phyloP scores from a whole-genome alignment of 1,140 invertebrate species.

The Calliopsis andreniformis region DNA sequence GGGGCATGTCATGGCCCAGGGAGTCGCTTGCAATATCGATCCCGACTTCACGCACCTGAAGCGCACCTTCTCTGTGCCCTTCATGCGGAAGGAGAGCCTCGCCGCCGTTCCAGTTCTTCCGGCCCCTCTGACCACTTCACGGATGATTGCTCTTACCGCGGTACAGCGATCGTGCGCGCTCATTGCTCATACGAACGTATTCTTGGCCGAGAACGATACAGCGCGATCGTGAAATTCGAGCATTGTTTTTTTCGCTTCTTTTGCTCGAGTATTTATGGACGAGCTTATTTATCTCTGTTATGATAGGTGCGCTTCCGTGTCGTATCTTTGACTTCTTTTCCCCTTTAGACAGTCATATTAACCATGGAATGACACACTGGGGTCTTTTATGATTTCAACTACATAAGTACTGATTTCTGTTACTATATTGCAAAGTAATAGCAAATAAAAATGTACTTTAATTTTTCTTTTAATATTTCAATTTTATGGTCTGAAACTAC shows the following conservation, averaged over 20 bases:
- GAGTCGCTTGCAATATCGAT: slow-evolving; percentile 66
- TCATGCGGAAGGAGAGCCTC: slow-evolving; percentile 29
- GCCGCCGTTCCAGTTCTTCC: slow-evolving; percentile 11
- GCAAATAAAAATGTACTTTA: no score
- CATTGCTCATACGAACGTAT: neutral
- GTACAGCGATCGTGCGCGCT: neutral
- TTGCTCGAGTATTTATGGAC: no score
- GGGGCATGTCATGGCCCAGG: slow-evolving; percentile 57
- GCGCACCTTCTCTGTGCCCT: slow-evolving; percentile 34
- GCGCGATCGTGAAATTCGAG: neutral
- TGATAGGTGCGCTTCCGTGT: no score
- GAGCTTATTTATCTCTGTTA: no score
- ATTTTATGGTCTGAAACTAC: no score
- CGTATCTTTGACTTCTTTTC: no score
- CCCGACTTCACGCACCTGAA: slow-evolving; percentile 61
- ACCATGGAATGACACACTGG: no score
- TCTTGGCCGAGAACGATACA: neutral
- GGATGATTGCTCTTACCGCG: neutral
- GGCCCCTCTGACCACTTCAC: neutral
- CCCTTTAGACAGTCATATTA: no score
- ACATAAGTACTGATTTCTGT: no score
- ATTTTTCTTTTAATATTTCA: no score
- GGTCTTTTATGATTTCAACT: no score
- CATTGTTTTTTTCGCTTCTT: neutral
- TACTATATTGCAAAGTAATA: no score